Evolutionary conservation across 2,888 invertebrate genomes (phyloP).

Genomic region (Mantis religiosa): DNA sequence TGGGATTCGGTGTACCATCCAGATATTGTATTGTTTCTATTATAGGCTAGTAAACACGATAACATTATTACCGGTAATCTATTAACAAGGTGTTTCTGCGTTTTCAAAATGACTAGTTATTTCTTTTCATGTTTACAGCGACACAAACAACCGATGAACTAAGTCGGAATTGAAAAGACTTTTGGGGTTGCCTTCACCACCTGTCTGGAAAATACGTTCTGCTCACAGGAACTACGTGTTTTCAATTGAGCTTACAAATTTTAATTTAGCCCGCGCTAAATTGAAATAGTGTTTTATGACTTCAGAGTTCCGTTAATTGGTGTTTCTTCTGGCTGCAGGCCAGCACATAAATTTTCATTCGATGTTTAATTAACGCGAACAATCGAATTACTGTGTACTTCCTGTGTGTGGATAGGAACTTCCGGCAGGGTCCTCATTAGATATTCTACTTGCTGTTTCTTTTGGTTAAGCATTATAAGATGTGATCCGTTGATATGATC

Average conservation of each 20-base stretch:
- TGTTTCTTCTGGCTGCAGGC: neutral
- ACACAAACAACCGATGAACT: too few species aligned
- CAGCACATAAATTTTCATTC: neutral
- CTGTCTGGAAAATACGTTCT: neutral
- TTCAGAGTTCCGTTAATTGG: neutral
- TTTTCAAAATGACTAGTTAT: too few species aligned
- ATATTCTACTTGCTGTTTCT: neutral
- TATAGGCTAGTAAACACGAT: too few species aligned
- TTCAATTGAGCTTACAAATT: neutral
- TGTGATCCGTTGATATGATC: neutral
- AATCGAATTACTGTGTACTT: neutral
- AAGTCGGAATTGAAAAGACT: neutral
- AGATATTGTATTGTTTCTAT: too few species aligned
- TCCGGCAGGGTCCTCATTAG: neutral
- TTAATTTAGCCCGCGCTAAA: neutral
- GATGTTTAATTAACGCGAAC: conserved; percentile 7
- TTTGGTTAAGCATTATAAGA: neutral
- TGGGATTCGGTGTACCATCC: too few species aligned
- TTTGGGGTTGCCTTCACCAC: neutral
- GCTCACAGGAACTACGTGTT: neutral
- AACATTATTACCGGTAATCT: too few species aligned
- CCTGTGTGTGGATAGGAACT: neutral
- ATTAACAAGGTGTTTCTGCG: too few species aligned
- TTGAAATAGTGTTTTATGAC: neutral
- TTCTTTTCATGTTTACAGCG: too few species aligned